Base-by-base conservation (phyloP, 2,888 invertebrate genomes). In the Lithophane socia region DNA sequence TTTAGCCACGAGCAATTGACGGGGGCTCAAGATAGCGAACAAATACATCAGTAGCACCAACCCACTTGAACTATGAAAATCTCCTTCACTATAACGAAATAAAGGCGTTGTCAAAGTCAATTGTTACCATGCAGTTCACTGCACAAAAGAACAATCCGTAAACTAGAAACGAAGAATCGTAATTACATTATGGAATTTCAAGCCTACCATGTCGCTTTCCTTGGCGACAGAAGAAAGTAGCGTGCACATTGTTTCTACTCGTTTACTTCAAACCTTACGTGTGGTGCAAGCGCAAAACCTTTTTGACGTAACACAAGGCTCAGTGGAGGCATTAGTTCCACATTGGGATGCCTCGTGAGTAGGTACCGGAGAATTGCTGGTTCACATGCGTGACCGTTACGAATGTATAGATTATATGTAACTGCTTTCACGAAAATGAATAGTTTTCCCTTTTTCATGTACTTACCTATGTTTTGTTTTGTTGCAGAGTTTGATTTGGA, bases 371-470 rank as follows among this genome's bases (percentile, higher is more conserved):
- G 87, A 89, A 89, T 89, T 83, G 82, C 83, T 83, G 80, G 87
- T 78, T 89, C 83, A 83, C 85, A 90, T 84, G 89, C 92, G 89
- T 91, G 91, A 92, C 91, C 89, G 90, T 91, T 85, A 84, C 89
- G 86, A 91, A 90, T 86, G 77, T 85, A 83, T 80, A 66, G 61
- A 84, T 80, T 80, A 78, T 84, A 80, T 82, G 82, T 84, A 81
- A 75, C 77, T 81, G 91, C 93, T 93, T 93, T 93, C 93, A 91
- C 92, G 88, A 89, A 88, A 87, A 89, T 83, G 29, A 44, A 75
- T 63, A 60, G 61, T 47, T 87, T 87, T 84, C 82, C 83, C 63
- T 79, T 86, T 86, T 82, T 47, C 73, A 70, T 54, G n/a, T 65
- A 83, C 63, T 47, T 68, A 77, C 8, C 24, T 64, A 18, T 82